Conservation (phyloP, 2,113 vertebrate genomes). For the Pipra filicauda region DNA sequence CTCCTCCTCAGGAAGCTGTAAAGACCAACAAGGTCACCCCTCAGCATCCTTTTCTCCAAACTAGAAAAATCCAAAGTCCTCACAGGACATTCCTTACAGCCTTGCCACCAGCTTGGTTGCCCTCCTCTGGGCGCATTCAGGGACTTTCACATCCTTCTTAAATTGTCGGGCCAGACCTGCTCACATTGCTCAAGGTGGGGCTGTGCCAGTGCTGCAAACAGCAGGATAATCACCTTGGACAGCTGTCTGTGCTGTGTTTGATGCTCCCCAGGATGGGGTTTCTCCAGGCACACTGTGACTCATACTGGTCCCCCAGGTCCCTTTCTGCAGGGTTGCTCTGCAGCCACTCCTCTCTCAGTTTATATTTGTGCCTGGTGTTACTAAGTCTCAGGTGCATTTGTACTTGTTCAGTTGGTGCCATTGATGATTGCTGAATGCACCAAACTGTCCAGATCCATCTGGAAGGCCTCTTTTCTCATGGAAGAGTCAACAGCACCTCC, state of each 20-base stretch:
- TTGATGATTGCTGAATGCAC: neutral
- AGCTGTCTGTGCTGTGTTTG: neutral
- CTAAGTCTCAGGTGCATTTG: neutral
- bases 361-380: neutral
- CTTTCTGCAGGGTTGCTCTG: neutral
- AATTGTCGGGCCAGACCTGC: neutral
- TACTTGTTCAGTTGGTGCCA: neutral
- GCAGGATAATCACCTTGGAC: accelerated
- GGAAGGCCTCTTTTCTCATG: neutral
- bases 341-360: neutral
- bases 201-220: accelerated
- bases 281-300: neutral
- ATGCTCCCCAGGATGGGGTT: neutral
- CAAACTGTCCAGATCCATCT: neutral
- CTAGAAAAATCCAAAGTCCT: neutral
- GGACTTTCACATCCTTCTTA: neutral
- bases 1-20: neutral
- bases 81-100: neutral
- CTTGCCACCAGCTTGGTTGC: neutral
- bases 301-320: neutral
- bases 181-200: neutral
- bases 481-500: neutral
- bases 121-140: neutral
- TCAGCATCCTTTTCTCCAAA: neutral
- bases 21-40: neutral